Conservation (phyloP, 2,888 invertebrate species). For the Aspidiotus destructor region DNA sequence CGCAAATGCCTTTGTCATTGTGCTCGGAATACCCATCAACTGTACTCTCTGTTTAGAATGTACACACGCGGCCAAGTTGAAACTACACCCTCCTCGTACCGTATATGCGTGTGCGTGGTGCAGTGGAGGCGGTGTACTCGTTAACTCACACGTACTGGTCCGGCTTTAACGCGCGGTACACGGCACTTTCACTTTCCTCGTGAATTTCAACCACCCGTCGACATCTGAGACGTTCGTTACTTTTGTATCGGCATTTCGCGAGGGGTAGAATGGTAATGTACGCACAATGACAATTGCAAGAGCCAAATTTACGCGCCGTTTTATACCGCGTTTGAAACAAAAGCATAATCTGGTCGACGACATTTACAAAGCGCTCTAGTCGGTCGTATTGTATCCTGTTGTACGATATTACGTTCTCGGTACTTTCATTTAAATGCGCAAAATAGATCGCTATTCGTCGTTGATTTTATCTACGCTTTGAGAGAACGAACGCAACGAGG, state of each 20-base stretch:
- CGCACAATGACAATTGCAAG: no score
- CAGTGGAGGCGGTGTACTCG: background rate
- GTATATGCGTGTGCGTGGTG: background rate
- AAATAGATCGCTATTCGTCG: no score
- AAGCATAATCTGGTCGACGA: no score
- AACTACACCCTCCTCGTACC: background rate
- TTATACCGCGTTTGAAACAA: no score
- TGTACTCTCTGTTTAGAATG: background rate
- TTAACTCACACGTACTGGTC: conserved; percentile 8
- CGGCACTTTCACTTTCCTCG: background rate
- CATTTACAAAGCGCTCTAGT: no score
- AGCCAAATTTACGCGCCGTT: no score
- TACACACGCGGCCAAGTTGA: background rate
- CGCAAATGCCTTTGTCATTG: conserved; percentile 26
- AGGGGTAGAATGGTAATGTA: background rate
- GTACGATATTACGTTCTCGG: no score
- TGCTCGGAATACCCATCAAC: conserved; percentile 20
- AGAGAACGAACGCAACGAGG: no score
- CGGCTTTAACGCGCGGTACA: background rate
- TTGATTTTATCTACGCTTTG: no score
- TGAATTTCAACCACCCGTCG: conserved; percentile 24
- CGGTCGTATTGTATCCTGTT: no score
- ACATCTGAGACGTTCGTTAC: conserved; percentile 15
- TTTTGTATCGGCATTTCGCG: background rate
- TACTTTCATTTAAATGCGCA: no score